Percentiles rank a stretch among this genome's conserved stretches.
These are phyloP conservation scores for Sebastes minor DNA, from an alignment of 2,797 vertebrate species.

Conservation along the genomic window DNA sequence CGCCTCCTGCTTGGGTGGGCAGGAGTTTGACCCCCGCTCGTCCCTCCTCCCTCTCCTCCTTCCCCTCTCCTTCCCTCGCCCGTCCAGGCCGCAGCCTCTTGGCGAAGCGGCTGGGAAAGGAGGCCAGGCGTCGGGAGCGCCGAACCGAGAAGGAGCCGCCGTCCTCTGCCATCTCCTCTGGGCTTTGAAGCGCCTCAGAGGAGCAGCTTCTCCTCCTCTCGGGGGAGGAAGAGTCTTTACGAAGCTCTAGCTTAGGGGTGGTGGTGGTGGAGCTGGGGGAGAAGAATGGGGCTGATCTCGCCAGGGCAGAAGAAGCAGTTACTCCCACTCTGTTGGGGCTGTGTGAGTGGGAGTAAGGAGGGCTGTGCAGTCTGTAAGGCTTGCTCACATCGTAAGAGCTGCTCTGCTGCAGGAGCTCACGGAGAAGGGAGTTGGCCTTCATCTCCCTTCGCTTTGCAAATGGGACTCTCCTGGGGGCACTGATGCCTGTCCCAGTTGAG, in stretches of 20 bases:
- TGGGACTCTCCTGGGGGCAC: slow-evolving; percentile 60
- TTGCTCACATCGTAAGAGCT: slow-evolving; percentile 93
- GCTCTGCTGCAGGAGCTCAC: slow-evolving; percentile 91
- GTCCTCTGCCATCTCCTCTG: slow-evolving; percentile 61
- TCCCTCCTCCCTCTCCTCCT: slow-evolving; percentile 51
- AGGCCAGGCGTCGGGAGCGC: slow-evolving; percentile 93
- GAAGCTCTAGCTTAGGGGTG: slow-evolving; percentile 60
- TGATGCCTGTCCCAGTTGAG: slow-evolving; percentile 1
- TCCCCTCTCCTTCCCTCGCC: slow-evolving; percentile 30
- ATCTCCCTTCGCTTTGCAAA: slow-evolving; percentile 75
- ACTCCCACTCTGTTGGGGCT: slow-evolving; percentile 46
- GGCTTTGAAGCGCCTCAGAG: slow-evolving; percentile 29
- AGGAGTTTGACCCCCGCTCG: slow-evolving; percentile 43
- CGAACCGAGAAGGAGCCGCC: slow-evolving; percentile 84
- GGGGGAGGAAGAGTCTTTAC: slow-evolving; percentile 57
- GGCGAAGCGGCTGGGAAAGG: slow-evolving; percentile 87
- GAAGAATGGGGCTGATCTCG: slow-evolving; percentile 27
- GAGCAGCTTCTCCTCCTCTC: slow-evolving; percentile 20
- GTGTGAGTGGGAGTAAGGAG: slow-evolving; percentile 83
- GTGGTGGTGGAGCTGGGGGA: slow-evolving; percentile 15
- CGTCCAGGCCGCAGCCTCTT: slow-evolving; percentile 74
- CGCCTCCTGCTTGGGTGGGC: slow-evolving; percentile 49
- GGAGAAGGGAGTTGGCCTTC: slow-evolving; percentile 90
- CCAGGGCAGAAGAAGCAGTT: not conserved
- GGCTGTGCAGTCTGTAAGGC: slow-evolving; percentile 93